A percentile compares a stretch with the other conserved stretches of the same genome.
phyloP scores from a whole-genome alignment of 1,140 invertebrate genomes.

The Antheraea pernyi region DNA sequence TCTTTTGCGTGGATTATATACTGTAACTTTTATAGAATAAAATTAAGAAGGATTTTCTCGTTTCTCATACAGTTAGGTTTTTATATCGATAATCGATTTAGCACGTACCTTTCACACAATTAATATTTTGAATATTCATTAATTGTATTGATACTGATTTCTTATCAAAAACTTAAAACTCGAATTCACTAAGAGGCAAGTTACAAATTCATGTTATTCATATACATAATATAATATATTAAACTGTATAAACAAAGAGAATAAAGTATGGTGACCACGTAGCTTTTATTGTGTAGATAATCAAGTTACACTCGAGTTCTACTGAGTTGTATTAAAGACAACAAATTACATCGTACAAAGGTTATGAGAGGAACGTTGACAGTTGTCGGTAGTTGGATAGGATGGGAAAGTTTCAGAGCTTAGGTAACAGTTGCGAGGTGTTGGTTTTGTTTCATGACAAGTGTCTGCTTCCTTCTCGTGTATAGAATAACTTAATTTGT shows the following conservation, averaged over 20 bases:
- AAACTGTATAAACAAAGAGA: background rate
- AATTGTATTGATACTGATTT: no score
- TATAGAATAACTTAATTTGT: background rate
- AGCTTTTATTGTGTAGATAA: background rate
- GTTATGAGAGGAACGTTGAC: background rate
- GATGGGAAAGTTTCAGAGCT: conserved; percentile 2
- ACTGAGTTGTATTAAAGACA: background rate
- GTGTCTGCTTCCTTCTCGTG: conserved; percentile 10
- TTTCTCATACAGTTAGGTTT: no score
- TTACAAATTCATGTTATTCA: no score
- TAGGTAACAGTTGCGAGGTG: background rate
- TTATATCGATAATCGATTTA: no score
- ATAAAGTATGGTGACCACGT: conserved; percentile 14
- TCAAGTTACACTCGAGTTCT: background rate
- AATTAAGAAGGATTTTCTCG: no score
- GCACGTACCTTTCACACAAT: no score
- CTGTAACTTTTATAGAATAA: no score
- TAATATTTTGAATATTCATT: no score
- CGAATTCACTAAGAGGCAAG: no score
- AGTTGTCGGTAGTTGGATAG: background rate
- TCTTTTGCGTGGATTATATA: no score
- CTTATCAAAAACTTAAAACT: no score
- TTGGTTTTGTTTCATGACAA: background rate
- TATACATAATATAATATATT: background rate
- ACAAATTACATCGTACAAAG: conserved; percentile 9